Percentiles rank a stretch among this genome's conserved stretches.
These are phyloP conservation scores for Cremastinae sp. DNA, from an alignment of 2,888 invertebrate species.

Conservation along the genomic window DNA sequence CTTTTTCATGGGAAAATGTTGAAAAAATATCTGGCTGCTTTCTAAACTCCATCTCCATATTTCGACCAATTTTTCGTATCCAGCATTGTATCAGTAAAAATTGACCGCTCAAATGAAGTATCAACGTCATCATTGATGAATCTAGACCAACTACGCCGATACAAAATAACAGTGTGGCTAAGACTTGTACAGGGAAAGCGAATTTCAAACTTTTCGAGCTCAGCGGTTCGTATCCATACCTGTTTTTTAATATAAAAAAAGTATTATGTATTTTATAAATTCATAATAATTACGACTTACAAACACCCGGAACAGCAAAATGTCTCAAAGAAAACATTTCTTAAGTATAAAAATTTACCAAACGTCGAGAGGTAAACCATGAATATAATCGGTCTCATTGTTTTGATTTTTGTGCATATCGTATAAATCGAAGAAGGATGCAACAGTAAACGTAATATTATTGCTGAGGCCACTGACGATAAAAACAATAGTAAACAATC, in stretches of 20 bases:
- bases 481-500: constrained; percentile 50
- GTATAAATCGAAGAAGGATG: constrained; percentile 15
- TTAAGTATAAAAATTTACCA: no score
- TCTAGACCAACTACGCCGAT: constrained; percentile 60
- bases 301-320: no score
- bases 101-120: constrained; percentile 64
- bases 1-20: no score
- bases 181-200: constrained; percentile 51
- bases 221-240: constrained; percentile 60
- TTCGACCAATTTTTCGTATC: no score
- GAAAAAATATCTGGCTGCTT: no score
- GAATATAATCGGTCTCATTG: constrained; percentile 17
- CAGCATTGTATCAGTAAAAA: constrained; percentile 59
- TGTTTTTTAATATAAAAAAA: no score
- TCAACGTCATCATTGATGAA: constrained; percentile 57
- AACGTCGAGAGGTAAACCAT: constrained; percentile 58
- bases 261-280: no score
- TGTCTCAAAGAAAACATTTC: no score
- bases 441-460: constrained; percentile 48
- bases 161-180: constrained; percentile 39
- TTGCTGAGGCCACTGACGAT: constrained; percentile 44
- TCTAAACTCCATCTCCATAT: no score
- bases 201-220: constrained; percentile 55
- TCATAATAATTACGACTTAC: no score
- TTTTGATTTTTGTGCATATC: constrained; percentile 39